Base-by-base conservation (phyloP, 2,113 vertebrate species). In the Ailuropoda melanoleuca region DNA sequence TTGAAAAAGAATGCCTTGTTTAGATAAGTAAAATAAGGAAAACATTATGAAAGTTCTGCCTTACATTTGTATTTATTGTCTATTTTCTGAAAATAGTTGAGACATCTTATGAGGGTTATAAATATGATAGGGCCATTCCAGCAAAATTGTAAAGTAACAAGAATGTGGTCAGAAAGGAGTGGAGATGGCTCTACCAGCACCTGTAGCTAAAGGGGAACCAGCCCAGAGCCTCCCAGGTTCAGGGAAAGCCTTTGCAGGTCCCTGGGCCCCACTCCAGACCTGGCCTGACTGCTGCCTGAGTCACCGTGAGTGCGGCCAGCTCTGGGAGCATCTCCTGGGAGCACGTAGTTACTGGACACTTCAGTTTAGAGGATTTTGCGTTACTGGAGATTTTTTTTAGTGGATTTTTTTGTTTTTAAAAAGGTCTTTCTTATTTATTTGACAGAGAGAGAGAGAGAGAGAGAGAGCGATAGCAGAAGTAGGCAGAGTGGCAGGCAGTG, bases 171-270 rank as follows among this genome's bases (percentile, higher is more conserved):
- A 6, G 23, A 7, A 4, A 23, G 31, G 0, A 64, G 46, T 23
- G 6, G 23, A 37, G 10, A 46, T 0, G 0, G 2, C 31, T 26
- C 43, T n/a, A 6, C 21, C 2, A 3, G 80, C 34, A 66, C 5
- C 14, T 3, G 24, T 26, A 46, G 58, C 31, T 4, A 1, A 1
- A 7, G 53, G 39, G 14, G 48, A 39, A 4, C 17, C 29, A 9
- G 6, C 60, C 14, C 1, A 0, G 39, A 60, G 48, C 50, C 48
- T 34, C 39, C 31, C 18, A 4, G 37, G 2, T 8, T 19, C n/a
- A 24, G 78, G 26, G 83, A 68, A 18, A 34, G 43, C 1, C 50
- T 88, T 31, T 58, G 26, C 53, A 8, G n/a, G 26, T 31, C 14
- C 31, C 8, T 0, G 8, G n/a, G 26, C 56, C 15, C 37, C 5